Conservation (phyloP, 2,797 vertebrate species). For the Aselliscus stoliczkanus region DNA sequence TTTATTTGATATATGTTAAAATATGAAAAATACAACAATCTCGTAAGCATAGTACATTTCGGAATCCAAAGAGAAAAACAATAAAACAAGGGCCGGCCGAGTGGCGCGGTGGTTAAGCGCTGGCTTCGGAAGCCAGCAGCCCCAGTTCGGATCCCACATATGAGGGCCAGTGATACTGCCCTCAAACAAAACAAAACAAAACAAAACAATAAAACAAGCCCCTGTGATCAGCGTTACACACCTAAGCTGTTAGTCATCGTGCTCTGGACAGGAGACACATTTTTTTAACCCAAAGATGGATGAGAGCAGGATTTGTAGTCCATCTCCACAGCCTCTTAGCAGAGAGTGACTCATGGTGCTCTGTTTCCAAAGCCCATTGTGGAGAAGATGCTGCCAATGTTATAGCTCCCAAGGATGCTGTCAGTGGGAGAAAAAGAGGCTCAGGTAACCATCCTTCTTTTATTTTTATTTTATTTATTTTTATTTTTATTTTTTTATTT, state of each 20-base stretch:
- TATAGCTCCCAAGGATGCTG: too few species aligned
- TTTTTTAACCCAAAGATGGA: not conserved
- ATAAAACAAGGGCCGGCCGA: not conserved
- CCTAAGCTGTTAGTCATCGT: not conserved
- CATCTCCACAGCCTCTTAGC: not conserved
- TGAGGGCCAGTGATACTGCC: too few species aligned
- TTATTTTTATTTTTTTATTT: too few species aligned
- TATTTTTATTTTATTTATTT: too few species aligned
- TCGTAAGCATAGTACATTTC: not conserved
- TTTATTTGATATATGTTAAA: not conserved
- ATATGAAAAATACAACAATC: not conserved
- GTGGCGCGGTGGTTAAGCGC: too few species aligned
- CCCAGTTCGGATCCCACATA: too few species aligned
- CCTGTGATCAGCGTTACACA: not conserved
- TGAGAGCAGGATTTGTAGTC: not conserved
- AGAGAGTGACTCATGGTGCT: fast-evolving
- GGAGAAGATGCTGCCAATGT: not conserved
- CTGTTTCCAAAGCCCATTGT: not conserved
- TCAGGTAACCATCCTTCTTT: not conserved
- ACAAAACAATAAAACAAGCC: not conserved
- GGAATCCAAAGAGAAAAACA: too few species aligned
- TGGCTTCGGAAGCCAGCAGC: too few species aligned
- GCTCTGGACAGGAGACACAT: not conserved
- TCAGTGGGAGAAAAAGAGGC: not conserved
- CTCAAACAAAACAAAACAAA: too few species aligned